Conservation (phyloP, 1,140 invertebrate species). For the Littorina saxatilis region DNA sequence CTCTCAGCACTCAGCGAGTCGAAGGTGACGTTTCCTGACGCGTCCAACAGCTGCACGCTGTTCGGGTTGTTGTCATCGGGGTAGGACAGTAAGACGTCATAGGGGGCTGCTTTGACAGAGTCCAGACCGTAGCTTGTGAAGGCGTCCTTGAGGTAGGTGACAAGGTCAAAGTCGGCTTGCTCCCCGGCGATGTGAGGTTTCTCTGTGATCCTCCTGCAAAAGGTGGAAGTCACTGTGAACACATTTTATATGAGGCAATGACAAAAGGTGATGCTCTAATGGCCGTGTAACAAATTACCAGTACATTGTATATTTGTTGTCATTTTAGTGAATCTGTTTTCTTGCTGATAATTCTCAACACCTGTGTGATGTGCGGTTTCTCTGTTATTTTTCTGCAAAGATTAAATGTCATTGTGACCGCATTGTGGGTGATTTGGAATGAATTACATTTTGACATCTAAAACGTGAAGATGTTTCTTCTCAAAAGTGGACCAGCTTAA, state of each 20-base stretch:
- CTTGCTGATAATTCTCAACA: too few species aligned
- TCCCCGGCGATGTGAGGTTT: conserved; percentile 70
- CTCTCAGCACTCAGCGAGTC: not conserved
- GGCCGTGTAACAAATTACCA: too few species aligned
- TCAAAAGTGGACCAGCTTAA: too few species aligned
- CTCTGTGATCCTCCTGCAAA: conserved; percentile 58
- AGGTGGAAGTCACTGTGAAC: not conserved
- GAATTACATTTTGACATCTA: too few species aligned
- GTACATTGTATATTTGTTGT: too few species aligned
- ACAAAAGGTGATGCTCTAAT: too few species aligned
- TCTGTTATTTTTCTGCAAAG: too few species aligned
- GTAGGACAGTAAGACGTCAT: conserved; percentile 62
- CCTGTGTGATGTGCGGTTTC: too few species aligned
- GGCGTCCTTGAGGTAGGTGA: conserved; percentile 54
- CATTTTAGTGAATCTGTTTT: too few species aligned
- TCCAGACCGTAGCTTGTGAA: conserved; percentile 58
- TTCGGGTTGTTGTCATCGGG: conserved; percentile 42
- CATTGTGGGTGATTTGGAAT: too few species aligned
- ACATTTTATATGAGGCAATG: not conserved
- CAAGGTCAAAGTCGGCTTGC: conserved; percentile 55
- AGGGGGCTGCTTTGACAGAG: conserved; percentile 47
- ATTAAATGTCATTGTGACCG: too few species aligned
- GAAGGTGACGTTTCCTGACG: not conserved
- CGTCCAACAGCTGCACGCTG: conserved; percentile 3
- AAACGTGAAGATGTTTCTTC: too few species aligned